Percentiles rank a stretch among this genome's conserved stretches.
phyloP scores from a whole-genome alignment of 53 echinoderm and acorn worm species.

The Actinopyga echinites region DNA sequence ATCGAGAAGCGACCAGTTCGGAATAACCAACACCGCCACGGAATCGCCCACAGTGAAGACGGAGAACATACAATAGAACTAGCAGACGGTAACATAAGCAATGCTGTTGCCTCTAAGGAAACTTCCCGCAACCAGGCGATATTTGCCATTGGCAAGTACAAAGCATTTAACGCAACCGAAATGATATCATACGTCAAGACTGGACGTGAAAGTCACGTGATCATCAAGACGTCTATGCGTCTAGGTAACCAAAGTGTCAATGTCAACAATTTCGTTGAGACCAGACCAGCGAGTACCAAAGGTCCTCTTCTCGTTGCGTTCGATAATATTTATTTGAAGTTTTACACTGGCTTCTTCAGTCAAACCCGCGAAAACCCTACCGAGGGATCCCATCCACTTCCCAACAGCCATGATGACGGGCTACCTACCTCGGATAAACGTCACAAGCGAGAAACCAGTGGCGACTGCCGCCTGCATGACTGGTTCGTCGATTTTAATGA shows the following conservation, averaged over 20 bases:
- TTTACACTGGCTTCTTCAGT: background rate
- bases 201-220: too few relatives aligned
- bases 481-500: constrained; percentile 4
- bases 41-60: too few relatives aligned
- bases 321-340: background rate
- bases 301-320: constrained; percentile 1
- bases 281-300: too few relatives aligned
- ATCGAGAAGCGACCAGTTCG: background rate
- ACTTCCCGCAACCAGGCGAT: too few relatives aligned
- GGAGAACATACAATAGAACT: too few relatives aligned
- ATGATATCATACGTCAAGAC: too few relatives aligned
- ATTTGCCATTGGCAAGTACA: background rate
- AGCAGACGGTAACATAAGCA: too few relatives aligned
- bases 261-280: too few relatives aligned
- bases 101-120: too few relatives aligned
- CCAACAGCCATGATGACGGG: background rate
- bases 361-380: background rate
- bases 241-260: too few relatives aligned
- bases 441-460: background rate
- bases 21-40: too few relatives aligned
- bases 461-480: background rate
- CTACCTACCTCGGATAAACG: background rate
- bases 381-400: background rate
- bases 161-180: background rate
- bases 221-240: too few relatives aligned